Base-by-base conservation (phyloP, 2,113 vertebrate species). In the Psittacus erithacus region DNA sequence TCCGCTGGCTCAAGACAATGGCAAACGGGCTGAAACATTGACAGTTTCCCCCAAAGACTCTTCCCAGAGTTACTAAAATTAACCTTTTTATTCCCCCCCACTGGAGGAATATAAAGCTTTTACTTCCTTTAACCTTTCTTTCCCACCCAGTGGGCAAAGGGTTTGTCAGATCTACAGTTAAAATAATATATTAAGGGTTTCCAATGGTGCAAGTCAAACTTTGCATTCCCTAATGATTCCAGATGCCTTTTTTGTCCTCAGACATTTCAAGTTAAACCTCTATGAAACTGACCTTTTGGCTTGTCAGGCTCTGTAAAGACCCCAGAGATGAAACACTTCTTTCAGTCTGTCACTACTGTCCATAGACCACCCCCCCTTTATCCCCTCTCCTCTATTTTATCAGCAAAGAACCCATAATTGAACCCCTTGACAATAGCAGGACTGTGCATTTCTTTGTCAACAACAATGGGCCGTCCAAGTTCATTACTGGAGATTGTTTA, bases 401-500 rank as follows among this genome's bases (percentile, higher is more conserved):
- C 97, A 96, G 96, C 97, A 97, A 97, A 97, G 97, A 95, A 95
- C 93, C 97, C 96, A 96, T 98, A 97, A 97, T 95, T 97, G 97
- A 98, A 90, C 89, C 75, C 92, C 88, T 95, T 92, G 96, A 98
- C 97, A 98, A 98, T 97, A 96, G 90, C 74, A 71, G 81, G 96
- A 97, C 97, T 97, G 96, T 97, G 97, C 91, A 96, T 96, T 98
- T 97, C 91, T 97, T 96, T 96, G 96, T 96, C 90, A 93, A 92
- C 96, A 97, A 96, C 97, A 98, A 97, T 95, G 96, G 95, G 90
- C 97, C 96, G 98, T 98, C 97, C 98, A 98, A 98, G 97, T 98
- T 98, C 98, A 98, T 98, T 98, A 98, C 95, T 46, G 90, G 90
- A 97, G 96, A 97, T 97, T 97, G 97, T 97, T 97, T 97, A 96